These are phyloP conservation scores for Lophius piscatorius DNA, from an alignment of 2,113 vertebrate genomes.

Conservation along the genomic window DNA sequence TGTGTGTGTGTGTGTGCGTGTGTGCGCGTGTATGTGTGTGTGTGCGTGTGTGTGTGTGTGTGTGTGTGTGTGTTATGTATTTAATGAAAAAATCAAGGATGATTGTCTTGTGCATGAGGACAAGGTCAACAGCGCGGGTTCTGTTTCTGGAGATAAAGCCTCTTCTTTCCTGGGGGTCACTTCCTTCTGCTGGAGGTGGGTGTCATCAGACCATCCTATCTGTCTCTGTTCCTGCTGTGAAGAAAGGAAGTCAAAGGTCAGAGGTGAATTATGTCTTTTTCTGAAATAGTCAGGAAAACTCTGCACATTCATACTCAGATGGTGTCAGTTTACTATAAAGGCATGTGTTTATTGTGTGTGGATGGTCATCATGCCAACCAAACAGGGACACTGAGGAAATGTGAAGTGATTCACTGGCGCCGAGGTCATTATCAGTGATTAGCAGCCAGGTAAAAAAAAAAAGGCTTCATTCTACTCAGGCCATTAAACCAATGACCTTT, in stretches of 20 bases:
- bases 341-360: neutral
- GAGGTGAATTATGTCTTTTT: conserved; percentile 8
- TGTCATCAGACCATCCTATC: conserved; percentile 52
- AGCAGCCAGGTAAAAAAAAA: conserved; percentile 3
- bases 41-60: conserved; percentile 1
- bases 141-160: conserved; percentile 69
- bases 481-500: too few species aligned
- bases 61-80: conserved; percentile 7
- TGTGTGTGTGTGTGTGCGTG: conserved; percentile 3
- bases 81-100: conserved; percentile 30
- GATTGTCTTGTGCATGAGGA: conserved; percentile 31
- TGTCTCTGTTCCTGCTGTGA: conserved; percentile 41
- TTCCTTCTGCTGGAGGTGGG: conserved; percentile 56
- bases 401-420: neutral
- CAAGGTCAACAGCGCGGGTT: conserved; percentile 31
- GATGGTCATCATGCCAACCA: conserved; percentile 49
- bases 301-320: neutral
- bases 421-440: conserved; percentile 25
- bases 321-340: conserved; percentile 20
- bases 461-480: too few species aligned
- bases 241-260: conserved; percentile 53
- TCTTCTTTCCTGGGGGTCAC: conserved; percentile 48
- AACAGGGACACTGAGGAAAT: conserved; percentile 32
- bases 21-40: conserved; percentile 4
- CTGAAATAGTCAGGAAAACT: conserved; percentile 38